A percentile compares a stretch with the other conserved stretches of the same genome.
These are phyloP conservation scores for Apis florea DNA, from an alignment of 1,140 invertebrate genomes.

Conservation along the genomic window DNA sequence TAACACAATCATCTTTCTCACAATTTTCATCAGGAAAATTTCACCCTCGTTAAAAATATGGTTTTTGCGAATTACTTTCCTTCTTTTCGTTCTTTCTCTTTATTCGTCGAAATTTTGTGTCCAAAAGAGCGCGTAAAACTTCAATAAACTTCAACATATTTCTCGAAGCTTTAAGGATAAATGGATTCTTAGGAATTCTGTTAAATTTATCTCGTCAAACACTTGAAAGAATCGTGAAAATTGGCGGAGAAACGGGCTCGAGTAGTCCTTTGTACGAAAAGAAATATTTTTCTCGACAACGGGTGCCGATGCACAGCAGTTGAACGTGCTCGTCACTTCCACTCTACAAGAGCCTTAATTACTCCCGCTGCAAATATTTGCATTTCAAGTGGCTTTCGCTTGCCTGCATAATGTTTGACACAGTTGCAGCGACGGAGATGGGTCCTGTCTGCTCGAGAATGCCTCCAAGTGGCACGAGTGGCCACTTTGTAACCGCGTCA, in stretches of 20 bases:
- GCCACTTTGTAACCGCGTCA: conserved; percentile 33
- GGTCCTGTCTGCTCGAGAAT: neutral
- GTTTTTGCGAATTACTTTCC: too few relatives aligned
- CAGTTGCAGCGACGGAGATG: conserved; percentile 47
- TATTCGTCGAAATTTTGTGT: too few relatives aligned
- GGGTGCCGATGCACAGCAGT: conserved; percentile 34
- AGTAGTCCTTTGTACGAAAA: neutral
- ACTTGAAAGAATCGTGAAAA: neutral
- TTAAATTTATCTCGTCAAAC: neutral
- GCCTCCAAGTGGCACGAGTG: conserved; percentile 42
- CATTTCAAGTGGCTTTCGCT: conserved; percentile 68
- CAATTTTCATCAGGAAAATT: too few relatives aligned
- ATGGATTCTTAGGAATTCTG: neutral
- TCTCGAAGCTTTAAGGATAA: neutral
- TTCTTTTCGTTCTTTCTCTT: too few relatives aligned
- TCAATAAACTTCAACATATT: too few relatives aligned
- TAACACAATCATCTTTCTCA: too few relatives aligned
- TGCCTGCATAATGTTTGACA: conserved; percentile 69
- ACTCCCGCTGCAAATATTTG: conserved; percentile 65
- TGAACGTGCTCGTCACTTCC: conserved; percentile 39
- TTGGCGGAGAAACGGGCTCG: too few relatives aligned
- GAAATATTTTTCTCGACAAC: conserved; percentile 15
- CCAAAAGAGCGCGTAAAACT: too few relatives aligned
- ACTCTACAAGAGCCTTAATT: conserved; percentile 60
- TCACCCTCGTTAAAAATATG: too few relatives aligned